Base-by-base conservation (phyloP, 2,113 vertebrate genomes). In the Callipepla squamata region DNA sequence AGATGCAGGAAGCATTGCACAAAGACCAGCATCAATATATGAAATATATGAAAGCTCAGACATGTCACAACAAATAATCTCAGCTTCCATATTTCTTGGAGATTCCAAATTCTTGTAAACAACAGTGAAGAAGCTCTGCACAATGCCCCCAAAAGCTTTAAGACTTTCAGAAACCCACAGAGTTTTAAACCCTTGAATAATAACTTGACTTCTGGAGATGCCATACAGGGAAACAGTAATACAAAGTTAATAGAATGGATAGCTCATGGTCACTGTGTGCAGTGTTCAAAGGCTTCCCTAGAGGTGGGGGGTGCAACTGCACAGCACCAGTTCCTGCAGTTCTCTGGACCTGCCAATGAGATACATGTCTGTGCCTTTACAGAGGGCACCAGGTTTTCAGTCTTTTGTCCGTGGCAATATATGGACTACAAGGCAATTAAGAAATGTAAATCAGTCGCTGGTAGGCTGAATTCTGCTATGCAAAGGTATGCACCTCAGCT, bases 291-390 rank as follows among this genome's bases (percentile, higher is more conserved):
- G 38, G 19, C 25, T 82, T 18, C 13, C 25, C 28, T 30, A 26
- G 16, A 12, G 40, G 40, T 4, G 40, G 40, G 40, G 40, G 11
- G 32, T 59, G 40, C 28, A 51, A 47, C 59, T 80, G 57, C 40
- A 26, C n/a, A 7, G 10, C 28, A 25, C 22, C 15, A n/a, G 4
- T 34, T 53, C 40, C 68, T 51, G 53, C 36, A 4, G 0, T 80
- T 50, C 83, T 11, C 48, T 59, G 44, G 82, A 45, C 19, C 36
- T 78, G 40, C 18, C 45, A 6, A 42, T 74, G n/a, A 79, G 30
- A 13, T 62, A 61, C 0, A 1, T 28, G 28, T 45, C 72, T 86
- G 53, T 42, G 38, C 22, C 5, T 0, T 36, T 34, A 51, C 22
- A n/a, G 28, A 0, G 23, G 13, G 6, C 15, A 76, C 23, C 40